Evolutionary conservation across 2,797 vertebrate species (phyloP).

Genomic region (Zenarchopterus dispar): DNA sequence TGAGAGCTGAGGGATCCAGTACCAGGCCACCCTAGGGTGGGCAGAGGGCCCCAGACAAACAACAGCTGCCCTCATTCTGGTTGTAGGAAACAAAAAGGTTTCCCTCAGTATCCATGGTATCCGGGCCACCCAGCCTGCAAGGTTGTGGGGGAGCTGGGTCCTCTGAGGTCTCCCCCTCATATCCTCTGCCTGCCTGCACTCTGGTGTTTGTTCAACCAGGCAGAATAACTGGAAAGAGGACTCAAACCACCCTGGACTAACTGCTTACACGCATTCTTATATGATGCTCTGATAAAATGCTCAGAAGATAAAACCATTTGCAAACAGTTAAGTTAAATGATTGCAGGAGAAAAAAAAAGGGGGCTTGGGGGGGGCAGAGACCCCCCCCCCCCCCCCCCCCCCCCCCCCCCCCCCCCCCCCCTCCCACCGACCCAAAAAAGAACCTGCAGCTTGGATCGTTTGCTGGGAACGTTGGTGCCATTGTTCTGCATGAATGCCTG

Average conservation of each 20-base stretch:
- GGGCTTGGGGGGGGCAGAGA: no score
- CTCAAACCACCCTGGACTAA: slow-evolving; percentile 48
- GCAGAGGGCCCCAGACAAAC: slow-evolving; percentile 57
- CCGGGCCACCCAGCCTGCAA: slow-evolving; percentile 69
- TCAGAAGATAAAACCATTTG: slow-evolving; percentile 29
- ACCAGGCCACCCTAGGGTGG: slow-evolving; percentile 42
- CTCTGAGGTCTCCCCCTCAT: slow-evolving; percentile 31
- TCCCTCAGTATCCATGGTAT: slow-evolving; percentile 50
- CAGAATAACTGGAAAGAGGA: slow-evolving; percentile 63
- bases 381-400: no score
- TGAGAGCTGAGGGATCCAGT: slow-evolving; percentile 32
- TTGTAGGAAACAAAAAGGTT: slow-evolving; percentile 44
- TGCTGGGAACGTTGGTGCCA: slow-evolving; percentile 60
- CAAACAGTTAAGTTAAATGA: slow-evolving; percentile 48
- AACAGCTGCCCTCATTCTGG: slow-evolving; percentile 73
- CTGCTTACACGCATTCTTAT: slow-evolving; percentile 68
- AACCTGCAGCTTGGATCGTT: slow-evolving; percentile 62
- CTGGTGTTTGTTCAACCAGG: slow-evolving; percentile 76
- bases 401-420: no score
- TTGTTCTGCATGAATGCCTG: slow-evolving; percentile 56
- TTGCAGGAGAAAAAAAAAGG: slow-evolving; percentile 9
- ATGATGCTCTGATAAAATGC: slow-evolving; percentile 21
- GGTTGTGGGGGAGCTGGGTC: slow-evolving; percentile 34
- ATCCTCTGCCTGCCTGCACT: slow-evolving; percentile 33
- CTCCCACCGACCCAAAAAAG: no score